phyloP scores from a whole-genome alignment of 2,888 invertebrate genomes.

The Molanna angustata region DNA sequence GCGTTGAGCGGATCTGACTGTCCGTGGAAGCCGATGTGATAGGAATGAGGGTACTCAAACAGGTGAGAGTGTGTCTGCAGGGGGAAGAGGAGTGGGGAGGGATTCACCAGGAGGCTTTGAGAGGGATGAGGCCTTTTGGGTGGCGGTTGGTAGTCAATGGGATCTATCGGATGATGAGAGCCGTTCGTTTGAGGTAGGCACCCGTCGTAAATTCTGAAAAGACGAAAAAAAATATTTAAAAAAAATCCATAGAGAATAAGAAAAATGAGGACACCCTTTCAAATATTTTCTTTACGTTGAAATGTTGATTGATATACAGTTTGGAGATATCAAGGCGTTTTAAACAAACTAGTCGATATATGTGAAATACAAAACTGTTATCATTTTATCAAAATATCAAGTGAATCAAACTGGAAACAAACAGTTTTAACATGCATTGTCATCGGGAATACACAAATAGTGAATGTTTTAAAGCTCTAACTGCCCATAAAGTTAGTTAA shows the following conservation, averaged over 20 bases:
- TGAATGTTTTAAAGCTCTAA: no score
- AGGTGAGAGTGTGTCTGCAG: constrained; percentile 53
- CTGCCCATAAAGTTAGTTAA: no score
- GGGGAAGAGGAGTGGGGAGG: constrained; percentile 48
- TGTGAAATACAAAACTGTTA: no score
- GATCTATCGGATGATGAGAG: constrained; percentile 37
- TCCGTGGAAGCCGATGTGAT: constrained; percentile 42
- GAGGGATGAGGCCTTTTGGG: constrained; percentile 44
- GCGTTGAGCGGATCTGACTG: constrained; percentile 33
- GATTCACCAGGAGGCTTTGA: constrained; percentile 43
- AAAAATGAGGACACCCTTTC: no score
- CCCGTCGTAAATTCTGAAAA: constrained; percentile 52
- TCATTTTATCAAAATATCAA: no score
- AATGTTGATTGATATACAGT: no score
- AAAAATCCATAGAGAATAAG: not conserved
- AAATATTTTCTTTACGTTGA: no score
- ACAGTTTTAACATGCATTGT: no score
- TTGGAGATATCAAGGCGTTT: no score
- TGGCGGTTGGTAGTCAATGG: constrained; percentile 45
- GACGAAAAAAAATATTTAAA: not conserved
- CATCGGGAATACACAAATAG: no score
- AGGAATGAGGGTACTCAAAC: constrained; percentile 55
- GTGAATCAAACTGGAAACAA: no score
- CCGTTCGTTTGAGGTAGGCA: constrained; percentile 46
- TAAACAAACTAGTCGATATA: no score